These are phyloP conservation scores for Arothron firmamentum DNA, from an alignment of 2,113 vertebrate species.

Conservation along the genomic window DNA sequence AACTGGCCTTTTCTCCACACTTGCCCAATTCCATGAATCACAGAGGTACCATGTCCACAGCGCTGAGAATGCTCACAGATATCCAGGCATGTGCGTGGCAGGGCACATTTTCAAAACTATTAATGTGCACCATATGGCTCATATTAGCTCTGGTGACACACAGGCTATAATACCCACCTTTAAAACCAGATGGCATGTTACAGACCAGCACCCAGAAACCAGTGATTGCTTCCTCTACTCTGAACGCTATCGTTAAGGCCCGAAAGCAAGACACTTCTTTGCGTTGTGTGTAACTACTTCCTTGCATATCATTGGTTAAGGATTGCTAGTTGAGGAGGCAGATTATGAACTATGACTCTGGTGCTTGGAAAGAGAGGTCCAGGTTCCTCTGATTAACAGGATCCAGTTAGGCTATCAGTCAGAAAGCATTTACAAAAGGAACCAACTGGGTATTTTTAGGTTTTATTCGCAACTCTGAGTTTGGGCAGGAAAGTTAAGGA, in stretches of 20 bases:
- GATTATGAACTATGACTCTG: too few relatives aligned
- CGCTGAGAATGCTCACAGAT: not conserved
- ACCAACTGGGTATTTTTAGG: too few relatives aligned
- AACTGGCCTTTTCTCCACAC: slow-evolving; percentile 6
- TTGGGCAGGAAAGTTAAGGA: too few relatives aligned
- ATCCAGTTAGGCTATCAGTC: too few relatives aligned
- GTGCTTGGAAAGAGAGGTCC: not conserved
- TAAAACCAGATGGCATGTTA: slow-evolving; percentile 30
- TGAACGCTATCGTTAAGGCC: slow-evolving; percentile 10
- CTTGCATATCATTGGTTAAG: slow-evolving; percentile 1
- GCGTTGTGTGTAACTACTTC: slow-evolving; percentile 8
- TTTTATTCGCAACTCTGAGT: too few relatives aligned
- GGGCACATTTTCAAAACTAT: not conserved
- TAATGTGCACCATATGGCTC: slow-evolving; percentile 15
- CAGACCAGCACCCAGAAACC: slow-evolving; percentile 25
- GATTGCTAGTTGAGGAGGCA: too few relatives aligned
- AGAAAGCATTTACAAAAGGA: too few relatives aligned
- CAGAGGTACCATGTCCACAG: slow-evolving; percentile 9
- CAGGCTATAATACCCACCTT: slow-evolving; percentile 36
- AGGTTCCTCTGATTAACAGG: too few relatives aligned
- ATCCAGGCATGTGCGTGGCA: too few relatives aligned
- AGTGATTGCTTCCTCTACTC: slow-evolving; percentile 15
- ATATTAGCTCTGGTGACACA: slow-evolving; percentile 22
- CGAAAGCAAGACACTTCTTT: not conserved
- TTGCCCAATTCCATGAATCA: slow-evolving; percentile 33